phyloP scores from a whole-genome alignment of 2,888 invertebrate species.

The Cosmia pyralina region DNA sequence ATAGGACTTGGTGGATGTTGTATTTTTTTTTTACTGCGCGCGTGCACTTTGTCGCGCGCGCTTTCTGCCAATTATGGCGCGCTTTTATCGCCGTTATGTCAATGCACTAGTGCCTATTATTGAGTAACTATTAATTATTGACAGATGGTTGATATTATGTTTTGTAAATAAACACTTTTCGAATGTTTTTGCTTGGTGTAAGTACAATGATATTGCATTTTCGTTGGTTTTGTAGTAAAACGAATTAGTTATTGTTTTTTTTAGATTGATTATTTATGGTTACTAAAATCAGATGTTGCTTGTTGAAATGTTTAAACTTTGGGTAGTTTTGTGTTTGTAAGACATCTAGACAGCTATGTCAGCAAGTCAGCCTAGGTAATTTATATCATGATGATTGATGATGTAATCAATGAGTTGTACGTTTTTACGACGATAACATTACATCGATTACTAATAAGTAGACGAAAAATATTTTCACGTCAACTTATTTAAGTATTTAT shows the following conservation, averaged over 20 bases:
- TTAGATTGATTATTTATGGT: not conserved
- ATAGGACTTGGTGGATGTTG: constrained; percentile 7
- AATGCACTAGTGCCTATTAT: constrained; percentile 45
- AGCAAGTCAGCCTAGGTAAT: not conserved
- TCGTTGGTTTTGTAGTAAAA: not conserved
- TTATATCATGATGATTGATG: constrained; percentile 39
- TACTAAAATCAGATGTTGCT: not conserved
- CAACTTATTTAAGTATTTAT: constrained; percentile 15
- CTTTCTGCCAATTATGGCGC: constrained; percentile 42
- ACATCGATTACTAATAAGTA: not conserved
- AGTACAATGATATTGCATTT: not conserved
- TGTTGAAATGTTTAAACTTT: not conserved
- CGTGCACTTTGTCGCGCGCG: constrained; percentile 28
- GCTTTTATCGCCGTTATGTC: constrained; percentile 43
- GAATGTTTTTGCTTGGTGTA: constrained; percentile 1
- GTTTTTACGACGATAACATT: not conserved
- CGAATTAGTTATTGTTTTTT: not conserved
- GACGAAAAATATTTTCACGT: not conserved
- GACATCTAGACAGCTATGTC: not conserved
- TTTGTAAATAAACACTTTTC: constrained; percentile 33
- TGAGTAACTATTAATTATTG: constrained; percentile 24
- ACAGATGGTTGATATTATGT: constrained; percentile 24
- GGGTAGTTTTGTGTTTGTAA: not conserved
- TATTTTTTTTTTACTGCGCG: constrained; percentile 23
- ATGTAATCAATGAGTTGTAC: constrained; percentile 48